These are phyloP conservation scores for Galaxea fascicularis DNA, from an alignment of 92 coral and sea anemone genomes.

Conservation along the genomic window DNA sequence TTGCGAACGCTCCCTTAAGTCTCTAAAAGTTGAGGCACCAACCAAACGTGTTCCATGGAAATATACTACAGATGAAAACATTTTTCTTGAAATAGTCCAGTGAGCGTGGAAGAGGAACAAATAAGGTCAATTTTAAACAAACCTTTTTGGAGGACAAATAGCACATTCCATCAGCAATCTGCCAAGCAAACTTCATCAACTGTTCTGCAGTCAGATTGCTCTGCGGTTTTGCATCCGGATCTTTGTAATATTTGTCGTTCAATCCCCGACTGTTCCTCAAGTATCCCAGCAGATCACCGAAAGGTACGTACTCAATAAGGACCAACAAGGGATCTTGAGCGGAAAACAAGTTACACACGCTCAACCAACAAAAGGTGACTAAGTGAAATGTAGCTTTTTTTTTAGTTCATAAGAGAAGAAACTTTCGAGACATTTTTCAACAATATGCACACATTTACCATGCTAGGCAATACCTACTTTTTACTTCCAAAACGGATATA, in stretches of 20 bases:
- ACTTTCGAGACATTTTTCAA: no score
- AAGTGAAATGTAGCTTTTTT: no score
- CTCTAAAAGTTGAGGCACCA: no score
- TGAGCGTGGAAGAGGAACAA: not conserved
- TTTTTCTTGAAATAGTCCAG: no score
- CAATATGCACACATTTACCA: no score
- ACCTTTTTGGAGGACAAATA: conserved; percentile 67
- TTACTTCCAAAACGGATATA: not conserved
- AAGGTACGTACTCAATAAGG: not conserved
- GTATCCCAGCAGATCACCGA: not conserved
- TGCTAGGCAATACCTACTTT: no score
- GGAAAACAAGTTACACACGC: not conserved
- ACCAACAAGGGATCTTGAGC: not conserved
- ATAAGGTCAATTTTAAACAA: not conserved
- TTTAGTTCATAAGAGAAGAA: no score
- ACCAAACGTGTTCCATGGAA: no score
- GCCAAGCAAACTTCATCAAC: conserved; percentile 62
- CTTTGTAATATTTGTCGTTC: not conserved
- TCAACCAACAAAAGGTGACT: no score
- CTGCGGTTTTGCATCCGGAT: not conserved
- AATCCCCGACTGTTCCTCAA: not conserved
- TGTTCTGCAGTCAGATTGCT: conserved; percentile 60
- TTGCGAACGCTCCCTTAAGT: no score
- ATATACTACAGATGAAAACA: not conserved
- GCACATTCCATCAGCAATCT: conserved; percentile 69